These are phyloP conservation scores for Vesta saturnalis DNA, from an alignment of 2,888 invertebrate genomes.

Conservation along the genomic window DNA sequence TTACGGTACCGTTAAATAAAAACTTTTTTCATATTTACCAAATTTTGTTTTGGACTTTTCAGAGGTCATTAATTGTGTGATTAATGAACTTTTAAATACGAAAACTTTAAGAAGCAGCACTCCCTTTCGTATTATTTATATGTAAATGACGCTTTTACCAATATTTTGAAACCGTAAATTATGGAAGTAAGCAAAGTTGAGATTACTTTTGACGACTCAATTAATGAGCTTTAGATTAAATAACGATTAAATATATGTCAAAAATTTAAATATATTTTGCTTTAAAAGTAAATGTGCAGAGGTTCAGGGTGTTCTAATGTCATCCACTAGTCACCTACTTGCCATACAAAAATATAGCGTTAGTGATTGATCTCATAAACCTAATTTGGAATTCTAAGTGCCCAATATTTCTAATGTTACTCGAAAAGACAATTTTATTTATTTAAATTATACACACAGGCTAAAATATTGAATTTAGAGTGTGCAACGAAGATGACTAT, in stretches of 20 bases:
- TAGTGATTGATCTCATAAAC: too few relatives aligned
- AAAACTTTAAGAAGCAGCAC: neutral
- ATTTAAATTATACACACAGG: too few relatives aligned
- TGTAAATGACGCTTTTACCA: neutral
- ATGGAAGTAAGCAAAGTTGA: neutral
- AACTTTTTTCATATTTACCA: neutral
- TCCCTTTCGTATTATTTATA: neutral
- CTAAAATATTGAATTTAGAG: too few relatives aligned
- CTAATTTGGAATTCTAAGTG: too few relatives aligned
- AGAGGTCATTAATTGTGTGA: constrained; percentile 1
- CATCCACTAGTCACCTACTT: too few relatives aligned
- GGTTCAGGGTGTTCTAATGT: too few relatives aligned
- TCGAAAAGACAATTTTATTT: too few relatives aligned
- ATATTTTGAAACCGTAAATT: neutral
- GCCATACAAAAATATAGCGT: too few relatives aligned
- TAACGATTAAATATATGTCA: neutral
- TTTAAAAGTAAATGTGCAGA: too few relatives aligned
- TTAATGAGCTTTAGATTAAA: neutral
- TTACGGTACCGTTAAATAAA: neutral
- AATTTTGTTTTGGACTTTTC: neutral
- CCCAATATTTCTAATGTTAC: too few relatives aligned
- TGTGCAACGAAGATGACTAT: too few relatives aligned
- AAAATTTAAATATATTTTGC: neutral
- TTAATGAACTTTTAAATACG: constrained; percentile 1
- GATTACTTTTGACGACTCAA: neutral